phyloP scores from a whole-genome alignment of 1,140 invertebrate species.

The Andricus grossulariae region DNA sequence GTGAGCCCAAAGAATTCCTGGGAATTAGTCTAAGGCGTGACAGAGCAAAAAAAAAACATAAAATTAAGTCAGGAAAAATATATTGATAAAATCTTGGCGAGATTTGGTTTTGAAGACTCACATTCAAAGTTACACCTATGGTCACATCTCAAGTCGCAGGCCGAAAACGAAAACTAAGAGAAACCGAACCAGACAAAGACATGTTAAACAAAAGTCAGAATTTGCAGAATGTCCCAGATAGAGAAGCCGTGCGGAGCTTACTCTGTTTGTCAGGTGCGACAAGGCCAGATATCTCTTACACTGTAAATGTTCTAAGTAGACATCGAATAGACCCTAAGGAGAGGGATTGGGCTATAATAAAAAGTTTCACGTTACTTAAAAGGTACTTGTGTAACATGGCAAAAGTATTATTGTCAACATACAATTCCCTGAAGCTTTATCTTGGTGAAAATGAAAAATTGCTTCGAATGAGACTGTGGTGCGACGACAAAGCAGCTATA shows the following conservation, averaged over 20 bases:
- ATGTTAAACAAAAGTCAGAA: not conserved
- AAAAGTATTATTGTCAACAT: slow-evolving; percentile 33
- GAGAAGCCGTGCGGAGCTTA: slow-evolving; percentile 19
- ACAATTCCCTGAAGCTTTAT: too few relatives aligned
- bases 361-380: slow-evolving; percentile 27
- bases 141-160: too few relatives aligned
- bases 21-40: slow-evolving; percentile 33
- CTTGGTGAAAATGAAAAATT: too few relatives aligned
- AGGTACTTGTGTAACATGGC: slow-evolving; percentile 35
- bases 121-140: slow-evolving; percentile 36
- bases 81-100: not conserved
- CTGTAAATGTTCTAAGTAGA: slow-evolving; percentile 45
- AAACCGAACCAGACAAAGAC: not conserved
- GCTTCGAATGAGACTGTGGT: too few relatives aligned
- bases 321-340: slow-evolving; percentile 28
- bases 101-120: slow-evolving; percentile 27
- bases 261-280: too few relatives aligned
- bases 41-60: too few relatives aligned
- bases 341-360: not conserved
- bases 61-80: slow-evolving; percentile 34
- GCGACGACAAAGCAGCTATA: too few relatives aligned
- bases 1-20: slow-evolving; percentile 31
- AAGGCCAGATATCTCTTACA: slow-evolving; percentile 34
- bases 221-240: slow-evolving; percentile 28
- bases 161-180: not conserved